Percentiles rank a stretch among this genome's conserved stretches.
These are phyloP conservation scores for Saimiri boliviensis DNA, from an alignment of 2,113 vertebrate genomes.

Conservation along the genomic window DNA sequence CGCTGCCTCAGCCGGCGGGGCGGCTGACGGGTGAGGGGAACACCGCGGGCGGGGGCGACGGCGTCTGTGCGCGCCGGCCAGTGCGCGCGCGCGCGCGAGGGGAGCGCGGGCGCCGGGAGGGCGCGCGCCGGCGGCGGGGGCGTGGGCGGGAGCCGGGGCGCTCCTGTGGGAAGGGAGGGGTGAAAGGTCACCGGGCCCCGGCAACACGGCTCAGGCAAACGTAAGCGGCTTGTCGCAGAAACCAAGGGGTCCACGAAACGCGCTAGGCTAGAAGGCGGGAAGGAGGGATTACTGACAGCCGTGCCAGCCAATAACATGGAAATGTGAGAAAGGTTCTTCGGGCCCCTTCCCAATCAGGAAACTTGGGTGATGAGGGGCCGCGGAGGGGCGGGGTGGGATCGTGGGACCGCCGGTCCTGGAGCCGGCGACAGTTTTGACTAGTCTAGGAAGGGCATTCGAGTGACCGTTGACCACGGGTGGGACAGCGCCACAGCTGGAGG, in stretches of 20 bases:
- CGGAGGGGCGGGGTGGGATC: slow-evolving; percentile 13
- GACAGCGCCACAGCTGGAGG: background rate
- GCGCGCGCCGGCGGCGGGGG: background rate
- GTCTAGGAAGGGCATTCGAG: slow-evolving; percentile 52
- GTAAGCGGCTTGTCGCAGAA: slow-evolving; percentile 46
- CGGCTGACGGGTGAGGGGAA: background rate
- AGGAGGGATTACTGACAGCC: slow-evolving; percentile 49
- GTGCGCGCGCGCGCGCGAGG: background rate
- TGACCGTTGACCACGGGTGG: background rate
- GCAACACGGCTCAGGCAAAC: slow-evolving; percentile 71
- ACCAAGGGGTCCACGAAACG: slow-evolving; percentile 57
- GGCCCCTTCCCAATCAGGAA: slow-evolving; percentile 65
- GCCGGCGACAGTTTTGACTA: background rate
- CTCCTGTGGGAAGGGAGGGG: slow-evolving; percentile 1
- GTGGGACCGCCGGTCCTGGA: slow-evolving; percentile 18
- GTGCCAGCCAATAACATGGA: background rate
- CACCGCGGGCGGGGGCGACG: background rate
- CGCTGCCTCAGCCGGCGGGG: background rate
- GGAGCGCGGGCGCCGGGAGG: background rate
- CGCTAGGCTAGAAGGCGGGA: slow-evolving; percentile 62
- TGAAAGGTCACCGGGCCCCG: slow-evolving; percentile 66
- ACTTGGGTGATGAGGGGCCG: background rate
- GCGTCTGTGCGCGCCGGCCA: background rate
- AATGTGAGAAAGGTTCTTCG: slow-evolving; percentile 9
- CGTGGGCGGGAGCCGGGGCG: background rate